phyloP scores from a whole-genome alignment of 2,888 invertebrate genomes.

The Parapristionchus giblindavisi region DNA sequence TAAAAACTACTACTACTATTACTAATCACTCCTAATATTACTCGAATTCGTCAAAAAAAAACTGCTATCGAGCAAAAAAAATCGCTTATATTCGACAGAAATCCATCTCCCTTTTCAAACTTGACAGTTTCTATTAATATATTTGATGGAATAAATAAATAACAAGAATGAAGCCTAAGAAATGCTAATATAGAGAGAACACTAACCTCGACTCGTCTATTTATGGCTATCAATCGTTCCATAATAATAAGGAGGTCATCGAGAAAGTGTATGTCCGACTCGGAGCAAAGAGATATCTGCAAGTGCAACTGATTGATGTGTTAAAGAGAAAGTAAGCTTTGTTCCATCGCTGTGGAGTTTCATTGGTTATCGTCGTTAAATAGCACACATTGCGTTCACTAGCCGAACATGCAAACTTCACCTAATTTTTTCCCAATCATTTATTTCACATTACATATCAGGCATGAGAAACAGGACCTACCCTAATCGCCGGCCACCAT shows the following conservation, averaged over 20 bases:
- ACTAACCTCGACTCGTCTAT: constrained; percentile 18
- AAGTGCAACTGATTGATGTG: neutral
- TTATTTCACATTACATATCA: neutral
- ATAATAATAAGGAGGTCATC: constrained; percentile 10
- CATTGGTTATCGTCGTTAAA: too few relatives aligned
- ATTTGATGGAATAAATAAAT: neutral
- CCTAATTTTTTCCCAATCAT: neutral
- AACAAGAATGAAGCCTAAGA: neutral
- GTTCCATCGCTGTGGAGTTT: too few relatives aligned
- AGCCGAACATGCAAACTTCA: too few relatives aligned
- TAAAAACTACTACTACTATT: too few relatives aligned
- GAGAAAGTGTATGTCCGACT: constrained; percentile 33
- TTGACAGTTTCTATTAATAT: too few relatives aligned
- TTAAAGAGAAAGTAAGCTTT: too few relatives aligned
- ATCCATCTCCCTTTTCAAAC: too few relatives aligned
- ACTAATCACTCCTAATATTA: too few relatives aligned
- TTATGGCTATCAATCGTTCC: constrained; percentile 6
- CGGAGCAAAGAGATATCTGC: constrained; percentile 2
- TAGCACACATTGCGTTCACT: neutral
- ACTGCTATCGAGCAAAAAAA: neutral
- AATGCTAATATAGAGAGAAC: neutral
- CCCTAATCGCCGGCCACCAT: constrained; percentile 34
- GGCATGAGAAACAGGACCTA: neutral
- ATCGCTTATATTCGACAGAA: too few relatives aligned
- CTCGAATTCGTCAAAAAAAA: neutral